Conservation (phyloP, 2,888 invertebrate genomes). For the Cartodere bifasciata region DNA sequence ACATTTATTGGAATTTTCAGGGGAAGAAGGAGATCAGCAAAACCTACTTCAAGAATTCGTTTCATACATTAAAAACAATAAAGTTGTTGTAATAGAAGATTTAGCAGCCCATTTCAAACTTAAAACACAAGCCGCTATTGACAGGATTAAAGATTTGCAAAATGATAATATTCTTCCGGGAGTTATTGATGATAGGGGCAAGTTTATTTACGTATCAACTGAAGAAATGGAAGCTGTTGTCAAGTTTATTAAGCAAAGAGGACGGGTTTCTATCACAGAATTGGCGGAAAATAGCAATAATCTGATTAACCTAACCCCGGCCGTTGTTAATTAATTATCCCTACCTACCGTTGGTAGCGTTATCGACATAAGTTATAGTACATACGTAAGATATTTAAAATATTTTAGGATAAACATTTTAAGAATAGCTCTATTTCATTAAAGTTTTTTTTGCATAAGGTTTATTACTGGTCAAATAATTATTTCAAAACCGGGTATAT, state of each 20-base stretch:
- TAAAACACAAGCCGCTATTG: slow-evolving; percentile 79
- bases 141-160: slow-evolving; percentile 76
- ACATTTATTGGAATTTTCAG: too few species aligned
- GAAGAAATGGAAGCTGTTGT: slow-evolving; percentile 86
- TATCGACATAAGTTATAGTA: too few species aligned
- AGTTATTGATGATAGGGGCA: slow-evolving; percentile 96
- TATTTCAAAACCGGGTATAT: too few species aligned
- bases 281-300: slow-evolving; percentile 89
- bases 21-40: slow-evolving; percentile 50
- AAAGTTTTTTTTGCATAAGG: too few species aligned
- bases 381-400: too few species aligned
- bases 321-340: slow-evolving; percentile 17
- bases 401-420: too few species aligned
- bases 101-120: slow-evolving; percentile 82
- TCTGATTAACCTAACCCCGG: slow-evolving; percentile 70
- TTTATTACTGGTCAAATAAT: too few species aligned
- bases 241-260: slow-evolving; percentile 89
- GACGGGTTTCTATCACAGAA: slow-evolving; percentile 86
- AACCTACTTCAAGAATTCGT: slow-evolving; percentile 77
- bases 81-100: slow-evolving; percentile 90
- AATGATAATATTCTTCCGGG: slow-evolving; percentile 77
- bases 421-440: too few species aligned
- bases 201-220: slow-evolving; percentile 93
- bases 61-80: slow-evolving; percentile 73
- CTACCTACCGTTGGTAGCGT: too few species aligned